Conservation (phyloP, 2,113 vertebrate genomes). For the Miniopterus natalensis region DNA sequence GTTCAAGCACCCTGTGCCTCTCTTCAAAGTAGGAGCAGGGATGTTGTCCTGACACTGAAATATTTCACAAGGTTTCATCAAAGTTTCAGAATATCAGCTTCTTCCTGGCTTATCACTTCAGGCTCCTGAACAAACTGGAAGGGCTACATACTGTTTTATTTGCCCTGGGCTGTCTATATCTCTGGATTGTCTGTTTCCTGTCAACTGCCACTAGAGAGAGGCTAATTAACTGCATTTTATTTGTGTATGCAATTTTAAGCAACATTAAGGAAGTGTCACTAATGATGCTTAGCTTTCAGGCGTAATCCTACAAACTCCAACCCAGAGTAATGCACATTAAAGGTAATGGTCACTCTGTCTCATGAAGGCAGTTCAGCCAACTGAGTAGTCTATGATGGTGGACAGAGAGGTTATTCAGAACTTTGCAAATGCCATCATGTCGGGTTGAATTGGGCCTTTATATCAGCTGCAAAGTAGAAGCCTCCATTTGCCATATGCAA, state of each 20-base stretch:
- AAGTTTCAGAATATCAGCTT: conserved; percentile 54
- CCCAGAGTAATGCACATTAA: not conserved
- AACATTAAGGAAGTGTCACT: not conserved
- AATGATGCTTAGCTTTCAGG: not conserved
- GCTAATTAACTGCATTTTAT: conserved; percentile 53
- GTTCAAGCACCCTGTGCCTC: not conserved
- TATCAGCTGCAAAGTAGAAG: conserved; percentile 1
- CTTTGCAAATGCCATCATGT: conserved; percentile 21
- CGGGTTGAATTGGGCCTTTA: conserved; percentile 36
- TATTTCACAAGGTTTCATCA: conserved; percentile 65
- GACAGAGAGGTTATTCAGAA: conserved; percentile 4
- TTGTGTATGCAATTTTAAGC: conserved; percentile 62
- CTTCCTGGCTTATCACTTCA: conserved; percentile 4
- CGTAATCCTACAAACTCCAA: not conserved
- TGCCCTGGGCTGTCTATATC: not conserved
- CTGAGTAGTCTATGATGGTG: not conserved
- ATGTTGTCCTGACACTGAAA: conserved; percentile 32
- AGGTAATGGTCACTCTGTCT: conserved; percentile 13
- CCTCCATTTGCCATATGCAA: conserved; percentile 27
- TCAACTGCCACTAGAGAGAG: not conserved
- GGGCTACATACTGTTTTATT: conserved; percentile 31
- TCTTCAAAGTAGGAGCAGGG: not conserved
- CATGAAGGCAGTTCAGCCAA: conserved; percentile 13
- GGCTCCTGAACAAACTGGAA: conserved; percentile 23
- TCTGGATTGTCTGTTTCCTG: conserved; percentile 14